Evolutionary conservation across 1,140 invertebrate genomes (phyloP).

Genomic region (Lepidotrigona ventralis): DNA sequence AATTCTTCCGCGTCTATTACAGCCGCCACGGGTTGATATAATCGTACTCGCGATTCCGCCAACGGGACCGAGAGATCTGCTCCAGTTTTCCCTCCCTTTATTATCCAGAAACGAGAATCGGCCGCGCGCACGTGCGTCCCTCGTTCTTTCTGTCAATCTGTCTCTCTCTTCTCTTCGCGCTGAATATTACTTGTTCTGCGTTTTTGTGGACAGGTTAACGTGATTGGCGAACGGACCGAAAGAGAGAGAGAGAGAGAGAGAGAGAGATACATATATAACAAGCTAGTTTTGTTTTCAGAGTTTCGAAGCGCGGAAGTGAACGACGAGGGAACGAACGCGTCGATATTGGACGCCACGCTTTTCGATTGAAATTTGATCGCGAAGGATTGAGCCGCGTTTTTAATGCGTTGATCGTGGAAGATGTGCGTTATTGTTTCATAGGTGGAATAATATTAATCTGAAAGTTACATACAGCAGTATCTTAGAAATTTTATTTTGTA

Average conservation of each 20-base stretch:
- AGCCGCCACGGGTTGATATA: neutral
- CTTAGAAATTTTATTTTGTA: too few species aligned
- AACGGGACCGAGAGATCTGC: slow-evolving; percentile 10
- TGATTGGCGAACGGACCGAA: neutral
- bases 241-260: neutral
- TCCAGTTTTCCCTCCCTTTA: slow-evolving; percentile 5
- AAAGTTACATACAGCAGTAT: too few species aligned
- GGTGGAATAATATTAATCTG: too few species aligned
- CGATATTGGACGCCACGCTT: neutral
- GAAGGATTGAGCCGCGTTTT: neutral
- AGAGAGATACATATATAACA: too few species aligned
- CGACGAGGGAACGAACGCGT: neutral
- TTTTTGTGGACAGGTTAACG: neutral
- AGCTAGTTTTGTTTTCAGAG: too few species aligned
- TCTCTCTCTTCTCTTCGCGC: neutral
- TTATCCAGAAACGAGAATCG: neutral
- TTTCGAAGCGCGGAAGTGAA: neutral
- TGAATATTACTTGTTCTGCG: neutral
- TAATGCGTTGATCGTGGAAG: too few species aligned
- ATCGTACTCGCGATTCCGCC: neutral
- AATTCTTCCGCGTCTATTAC: slow-evolving; percentile 11
- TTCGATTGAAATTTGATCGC: neutral
- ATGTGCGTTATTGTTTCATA: too few species aligned
- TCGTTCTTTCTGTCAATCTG: too few species aligned
- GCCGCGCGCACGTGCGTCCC: too few species aligned